Evolutionary conservation across 2,797 vertebrate genomes (phyloP).

Genomic region (Perodicticus potto): DNA sequence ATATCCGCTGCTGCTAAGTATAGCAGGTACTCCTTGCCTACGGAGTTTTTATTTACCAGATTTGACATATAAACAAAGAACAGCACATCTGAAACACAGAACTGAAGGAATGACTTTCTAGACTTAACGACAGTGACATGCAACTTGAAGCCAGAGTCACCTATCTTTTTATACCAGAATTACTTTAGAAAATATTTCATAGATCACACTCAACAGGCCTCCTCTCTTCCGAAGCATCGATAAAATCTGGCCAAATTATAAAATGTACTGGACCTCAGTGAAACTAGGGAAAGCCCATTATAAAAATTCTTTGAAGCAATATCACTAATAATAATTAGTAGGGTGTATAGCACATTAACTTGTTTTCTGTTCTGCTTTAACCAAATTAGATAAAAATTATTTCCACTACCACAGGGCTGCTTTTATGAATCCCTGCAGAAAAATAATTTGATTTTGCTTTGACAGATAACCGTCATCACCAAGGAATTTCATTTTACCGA

Average conservation of each 20-base stretch:
- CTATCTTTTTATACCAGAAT: neutral
- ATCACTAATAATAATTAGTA: constrained; percentile 69
- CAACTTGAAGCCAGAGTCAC: neutral
- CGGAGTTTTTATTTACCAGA: neutral
- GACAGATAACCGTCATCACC: constrained; percentile 72
- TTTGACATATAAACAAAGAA: constrained; percentile 2
- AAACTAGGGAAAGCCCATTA: neutral
- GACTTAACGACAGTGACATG: neutral
- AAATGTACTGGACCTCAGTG: neutral
- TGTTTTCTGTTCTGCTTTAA: constrained; percentile 81
- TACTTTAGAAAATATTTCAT: neutral
- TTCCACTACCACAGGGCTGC: neutral
- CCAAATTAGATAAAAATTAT: constrained; percentile 78
- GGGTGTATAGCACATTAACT: constrained; percentile 74
- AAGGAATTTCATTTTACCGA: constrained; percentile 65
- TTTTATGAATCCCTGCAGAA: constrained; percentile 78
- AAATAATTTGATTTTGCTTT: constrained; percentile 73
- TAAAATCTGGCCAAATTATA: neutral
- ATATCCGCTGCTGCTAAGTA: neutral
- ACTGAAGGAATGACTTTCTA: neutral
- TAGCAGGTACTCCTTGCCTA: neutral
- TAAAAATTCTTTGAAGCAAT: constrained; percentile 65
- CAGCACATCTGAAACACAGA: neutral
- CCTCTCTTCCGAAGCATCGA: neutral
- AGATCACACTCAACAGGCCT: neutral